phyloP scores from a whole-genome alignment of 2,888 invertebrate genomes.

The Melanostoma scalare region DNA sequence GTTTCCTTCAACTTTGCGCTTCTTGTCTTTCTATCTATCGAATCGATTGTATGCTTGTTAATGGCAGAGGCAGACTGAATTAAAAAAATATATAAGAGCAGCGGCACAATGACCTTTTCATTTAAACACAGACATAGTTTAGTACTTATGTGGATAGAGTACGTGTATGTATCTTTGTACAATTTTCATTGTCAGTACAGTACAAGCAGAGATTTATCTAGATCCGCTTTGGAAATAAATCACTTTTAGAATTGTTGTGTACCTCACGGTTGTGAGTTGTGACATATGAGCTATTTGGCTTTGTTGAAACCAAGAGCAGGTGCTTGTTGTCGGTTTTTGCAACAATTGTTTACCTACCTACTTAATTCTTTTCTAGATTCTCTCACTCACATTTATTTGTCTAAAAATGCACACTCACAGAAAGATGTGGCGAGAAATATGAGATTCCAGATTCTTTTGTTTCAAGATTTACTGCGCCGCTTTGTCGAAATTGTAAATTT shows the following conservation, averaged over 20 bases:
- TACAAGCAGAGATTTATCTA: too few species aligned
- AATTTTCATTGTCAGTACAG: too few species aligned
- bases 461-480: not conserved
- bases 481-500: constrained; percentile 2
- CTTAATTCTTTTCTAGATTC: too few species aligned
- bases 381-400: too few species aligned
- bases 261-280: not conserved
- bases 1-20: constrained; percentile 12
- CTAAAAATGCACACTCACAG: too few species aligned
- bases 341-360: too few species aligned
- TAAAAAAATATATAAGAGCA: constrained; percentile 1
- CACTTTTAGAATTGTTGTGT: not conserved
- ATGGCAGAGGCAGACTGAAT: not conserved
- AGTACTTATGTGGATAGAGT: too few species aligned
- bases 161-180: too few species aligned
- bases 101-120: constrained; percentile 19
- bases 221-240: not conserved
- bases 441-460: too few species aligned
- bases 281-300: constrained; percentile 15
- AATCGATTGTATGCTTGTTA: not conserved
- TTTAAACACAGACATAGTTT: constrained; percentile 7
- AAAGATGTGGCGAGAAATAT: not conserved
- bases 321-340: not conserved
- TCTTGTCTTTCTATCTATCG: constrained; percentile 5
- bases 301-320: constrained; percentile 5